Evolutionary conservation across 2,113 vertebrate genomes (phyloP), one percentile per base, ranked within the genome.

Genomic region (Martes martes): DNA sequence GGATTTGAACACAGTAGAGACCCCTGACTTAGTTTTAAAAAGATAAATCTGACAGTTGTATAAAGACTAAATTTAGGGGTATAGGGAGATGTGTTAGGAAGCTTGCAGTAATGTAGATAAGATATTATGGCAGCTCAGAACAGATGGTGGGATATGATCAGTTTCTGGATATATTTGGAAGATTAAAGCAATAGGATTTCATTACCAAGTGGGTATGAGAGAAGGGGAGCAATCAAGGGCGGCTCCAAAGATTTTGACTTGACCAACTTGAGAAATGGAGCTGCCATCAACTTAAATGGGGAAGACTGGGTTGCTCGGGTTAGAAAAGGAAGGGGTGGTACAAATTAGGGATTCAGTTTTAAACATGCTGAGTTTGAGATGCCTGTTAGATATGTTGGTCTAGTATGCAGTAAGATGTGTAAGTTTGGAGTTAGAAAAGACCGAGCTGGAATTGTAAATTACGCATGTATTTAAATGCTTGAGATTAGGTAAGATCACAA

Each of bases 401-500:
- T 55, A 78, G 52, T 45, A 52, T 52, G 50, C 24, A 11, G 55
- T 74, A 83, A 78, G 59, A 36, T 55, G 6, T 79, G 18, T 47
- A 55, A 78, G 24, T 92, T 86, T 79, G 36, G 33, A 82, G 18
- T 69, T 97, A 79, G 91, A 91, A 85, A 93, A 97, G 59, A 69
- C 13, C 21, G 65, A 94, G 52, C 71, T 89, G 84, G 47, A 85
- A 83, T 89, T 71, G 21, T 16, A 87, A 67, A 91, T 79, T 63
- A 69, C 14, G 15, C 67, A 67, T 71, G 8, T 71, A 52, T 94
- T 88, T 88, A 91, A 95, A 36, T 94, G 36, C 55, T 91, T 57
- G 31, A 87, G 59, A 45, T 28, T 84, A 39, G 59, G 39, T 93
- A 28, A 63, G 50, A 39, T 80, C 52, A 55, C 42, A 15, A 11